A percentile compares a stretch with the other conserved stretches of the same genome.
phyloP scores from a whole-genome alignment of 23 tunicate genomes.

The Trididemnum miniatum region DNA sequence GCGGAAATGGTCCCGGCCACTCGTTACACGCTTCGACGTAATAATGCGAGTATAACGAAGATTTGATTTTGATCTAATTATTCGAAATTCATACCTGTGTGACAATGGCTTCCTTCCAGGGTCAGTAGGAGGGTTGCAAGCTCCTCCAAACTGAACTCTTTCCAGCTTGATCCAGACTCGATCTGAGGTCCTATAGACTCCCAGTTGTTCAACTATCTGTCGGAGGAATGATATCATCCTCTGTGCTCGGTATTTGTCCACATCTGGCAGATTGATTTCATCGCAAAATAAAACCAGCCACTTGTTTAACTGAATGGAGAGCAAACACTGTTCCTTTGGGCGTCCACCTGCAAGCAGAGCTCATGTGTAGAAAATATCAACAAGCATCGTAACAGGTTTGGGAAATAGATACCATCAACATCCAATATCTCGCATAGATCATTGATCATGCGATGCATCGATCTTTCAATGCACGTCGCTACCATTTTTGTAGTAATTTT shows the following conservation, averaged over 20 bases:
- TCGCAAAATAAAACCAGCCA: constrained; percentile 98
- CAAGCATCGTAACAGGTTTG: no score
- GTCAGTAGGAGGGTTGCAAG: constrained; percentile 99
- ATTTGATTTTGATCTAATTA: no score
- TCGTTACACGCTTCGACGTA: no score
- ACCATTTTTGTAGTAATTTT: no score
- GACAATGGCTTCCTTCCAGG: constrained; percentile 95
- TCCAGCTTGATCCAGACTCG: constrained; percentile 83
- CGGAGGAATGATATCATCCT: constrained; percentile 94
- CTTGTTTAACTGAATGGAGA: constrained; percentile 94
- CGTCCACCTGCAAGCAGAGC: constrained; percentile 62
- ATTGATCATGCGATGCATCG: no score
- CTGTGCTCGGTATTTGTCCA: constrained; percentile 95
- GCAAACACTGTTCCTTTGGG: constrained; percentile 88
- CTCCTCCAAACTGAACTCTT: constrained; percentile 95
- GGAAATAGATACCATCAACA: no score
- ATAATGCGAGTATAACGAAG: no score
- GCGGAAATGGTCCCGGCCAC: no score
- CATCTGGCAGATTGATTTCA: constrained; percentile 96
- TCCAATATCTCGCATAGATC: no score
- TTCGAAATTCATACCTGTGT: no score
- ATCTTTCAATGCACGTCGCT: no score
- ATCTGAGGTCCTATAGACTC: constrained; percentile 93
- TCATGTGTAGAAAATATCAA: no score
- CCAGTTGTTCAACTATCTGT: constrained; percentile 95